Base-by-base conservation (phyloP, 2,797 vertebrate genomes). In the Merluccius polli region DNA sequence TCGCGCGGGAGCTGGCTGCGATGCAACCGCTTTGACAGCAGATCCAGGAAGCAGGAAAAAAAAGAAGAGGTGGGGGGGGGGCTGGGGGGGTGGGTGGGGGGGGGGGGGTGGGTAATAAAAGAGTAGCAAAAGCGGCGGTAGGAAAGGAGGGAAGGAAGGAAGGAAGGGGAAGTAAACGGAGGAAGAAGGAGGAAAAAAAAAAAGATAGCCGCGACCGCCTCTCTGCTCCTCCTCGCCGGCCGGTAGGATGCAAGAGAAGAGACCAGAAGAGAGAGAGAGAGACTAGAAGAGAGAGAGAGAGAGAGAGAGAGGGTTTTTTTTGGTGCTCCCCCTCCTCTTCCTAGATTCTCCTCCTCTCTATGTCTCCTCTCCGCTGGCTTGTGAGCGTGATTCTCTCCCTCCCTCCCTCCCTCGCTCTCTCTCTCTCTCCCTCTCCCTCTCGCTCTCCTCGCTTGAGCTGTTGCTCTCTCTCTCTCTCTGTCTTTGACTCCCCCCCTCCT, bases 301-400 rank as follows among this genome's bases (percentile, higher is more conserved):
- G 41, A 16, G 41, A 16, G 41, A 16, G 41, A 48, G 38, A 79
- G 86, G 85, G 84, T 87, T 90, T 89, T 87, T 86, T 71, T 71
- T 36, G 83, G 84, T 78, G 29, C 70, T 73, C 59, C 44, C 44
- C 18, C 30, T 52, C 73, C 79, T 76, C 79, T 84, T 79, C 81
- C 85, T 91, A 86, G 92, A 84, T 93, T 89, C 88, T 91, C 88
- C 90, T 91, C 87, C 90, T 93, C 89, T 92, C 90, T 86, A 91
- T 90, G 89, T 90, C 89, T 90, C 90, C 89, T 88, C 90, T 92
- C 83, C 71, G 13, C 87, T 87, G 80, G 89, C 89, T 91, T 89
- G 89, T 86, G 90, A 90, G 89, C 86, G 87, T 89, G 84, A 88
- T 89, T 89, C 87, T 88, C 87, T 90, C 80, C 86, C 87, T 81